Evolutionary conservation across 2,888 invertebrate species (phyloP), one percentile per base, ranked within the genome.

Genomic region (Caenorhabditis wallacei): DNA sequence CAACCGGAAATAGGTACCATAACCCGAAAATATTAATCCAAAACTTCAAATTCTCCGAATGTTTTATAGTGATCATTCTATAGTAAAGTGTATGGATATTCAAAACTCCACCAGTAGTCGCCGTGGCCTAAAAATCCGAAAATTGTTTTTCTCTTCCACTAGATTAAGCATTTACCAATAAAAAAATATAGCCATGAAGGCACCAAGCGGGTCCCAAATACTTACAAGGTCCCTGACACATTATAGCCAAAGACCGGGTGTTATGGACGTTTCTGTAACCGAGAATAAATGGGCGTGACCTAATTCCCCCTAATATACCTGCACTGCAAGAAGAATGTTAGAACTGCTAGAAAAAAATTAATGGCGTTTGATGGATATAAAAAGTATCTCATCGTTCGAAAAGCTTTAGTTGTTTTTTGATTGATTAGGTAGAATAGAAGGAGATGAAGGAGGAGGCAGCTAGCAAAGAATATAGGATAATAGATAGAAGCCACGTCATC

Each of bases 161-260:
- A 10, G 35, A 35, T 35, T 10, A 7, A 35, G 5, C 40, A 16
- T 5, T 40, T 22, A 71, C 82, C 79, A 74, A n/a, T 8, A 75
- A 56, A 3, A 70, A 40, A 46, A 75, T 54, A 20, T 81, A 81
- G 1, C 53, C 63, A 69, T 75, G 54, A 40, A 81, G 70, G n/a
- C 80, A 81, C 30, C 35, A 56, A 18, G 56, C 46, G 2, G 74
- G 48, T 3, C 70, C 70, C 0, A 75, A 18, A 11, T n/a, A 46
- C 48, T 75, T 74, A 24, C 75, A 81, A 7, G 63, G 54, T 37
- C 80, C 75, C 35, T 75, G 75, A 46, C 80, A 72, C 57, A 81
- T 61, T 0, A 81, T 24, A 2, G 80, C 80, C 40, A 81, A 7
- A 3, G 74, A 75, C 16, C 56, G 22, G 11, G 37, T 70, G 57